Conservation (phyloP, 2,888 invertebrate genomes). For the Gastracanthus pulcherrimus region DNA sequence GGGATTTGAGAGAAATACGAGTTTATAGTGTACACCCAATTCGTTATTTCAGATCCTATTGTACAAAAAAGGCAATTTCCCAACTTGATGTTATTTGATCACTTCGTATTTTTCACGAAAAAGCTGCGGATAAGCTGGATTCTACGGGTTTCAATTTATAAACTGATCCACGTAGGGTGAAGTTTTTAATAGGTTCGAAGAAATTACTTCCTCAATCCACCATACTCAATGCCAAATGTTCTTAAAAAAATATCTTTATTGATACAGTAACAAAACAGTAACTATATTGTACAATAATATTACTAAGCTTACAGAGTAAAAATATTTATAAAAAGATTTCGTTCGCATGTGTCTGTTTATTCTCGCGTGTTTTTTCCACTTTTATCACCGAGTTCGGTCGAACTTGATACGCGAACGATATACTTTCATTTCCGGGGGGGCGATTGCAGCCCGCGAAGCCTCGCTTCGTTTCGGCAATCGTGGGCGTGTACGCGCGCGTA, state of each 20-base stretch:
- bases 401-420: slow-evolving; percentile 33
- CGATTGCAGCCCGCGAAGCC: not conserved
- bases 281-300: slow-evolving; percentile 53
- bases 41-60: slow-evolving; percentile 26
- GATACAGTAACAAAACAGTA: slow-evolving; percentile 54
- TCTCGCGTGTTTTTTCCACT: not conserved
- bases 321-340: slow-evolving; percentile 24
- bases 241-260: slow-evolving; percentile 48
- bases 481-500: not conserved
- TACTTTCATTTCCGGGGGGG: slow-evolving; percentile 30
- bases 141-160: slow-evolving; percentile 16
- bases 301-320: slow-evolving; percentile 37
- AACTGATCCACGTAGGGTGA: not conserved
- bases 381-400: slow-evolving; percentile 9
- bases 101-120: not conserved
- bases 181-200: not conserved
- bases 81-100: slow-evolving; percentile 39
- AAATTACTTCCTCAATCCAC: not conserved
- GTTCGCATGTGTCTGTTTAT: not conserved
- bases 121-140: slow-evolving; percentile 14
- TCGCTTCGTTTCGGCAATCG: not conserved
- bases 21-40: slow-evolving; percentile 15
- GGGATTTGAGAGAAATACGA: slow-evolving; percentile 26
- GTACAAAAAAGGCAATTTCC: slow-evolving; percentile 32
- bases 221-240: not conserved